phyloP scores from a whole-genome alignment of 2,888 invertebrate genomes.

The Sthenelais limicola region DNA sequence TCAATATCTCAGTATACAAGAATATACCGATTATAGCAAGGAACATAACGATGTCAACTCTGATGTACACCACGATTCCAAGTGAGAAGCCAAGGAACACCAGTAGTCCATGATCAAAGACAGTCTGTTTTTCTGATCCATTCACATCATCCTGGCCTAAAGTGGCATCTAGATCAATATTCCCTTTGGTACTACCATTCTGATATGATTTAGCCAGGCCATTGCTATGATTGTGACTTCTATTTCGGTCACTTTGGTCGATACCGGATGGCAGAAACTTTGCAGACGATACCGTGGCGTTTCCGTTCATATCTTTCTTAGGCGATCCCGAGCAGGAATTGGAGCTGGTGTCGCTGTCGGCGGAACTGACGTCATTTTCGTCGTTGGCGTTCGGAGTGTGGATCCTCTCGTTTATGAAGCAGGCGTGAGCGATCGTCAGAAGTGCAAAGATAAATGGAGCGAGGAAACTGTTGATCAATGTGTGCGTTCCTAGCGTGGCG shows the following conservation, averaged over 20 bases:
- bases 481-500: constrained; percentile 62
- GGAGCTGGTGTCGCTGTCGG: constrained; percentile 13
- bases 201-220: too few relatives aligned
- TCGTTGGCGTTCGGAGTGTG: background rate
- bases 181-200: too few relatives aligned
- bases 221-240: too few relatives aligned
- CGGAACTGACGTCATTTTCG: constrained; percentile 10
- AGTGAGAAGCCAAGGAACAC: constrained; percentile 47
- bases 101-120: too few relatives aligned
- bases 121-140: too few relatives aligned
- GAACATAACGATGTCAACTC: constrained; percentile 56
- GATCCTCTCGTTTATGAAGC: background rate
- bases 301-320: constrained; percentile 21
- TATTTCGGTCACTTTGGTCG: too few relatives aligned
- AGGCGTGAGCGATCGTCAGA: constrained; percentile 24
- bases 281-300: too few relatives aligned
- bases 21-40: background rate
- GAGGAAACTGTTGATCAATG: constrained; percentile 61
- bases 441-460: constrained; percentile 56
- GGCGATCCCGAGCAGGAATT: constrained; percentile 10
- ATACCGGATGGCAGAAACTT: too few relatives aligned
- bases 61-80: constrained; percentile 55
- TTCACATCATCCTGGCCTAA: too few relatives aligned
- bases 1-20: background rate
- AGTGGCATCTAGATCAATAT: too few relatives aligned